Evolutionary conservation across 2,888 invertebrate species (phyloP).

Genomic region (Balanococcus diminutus): DNA sequence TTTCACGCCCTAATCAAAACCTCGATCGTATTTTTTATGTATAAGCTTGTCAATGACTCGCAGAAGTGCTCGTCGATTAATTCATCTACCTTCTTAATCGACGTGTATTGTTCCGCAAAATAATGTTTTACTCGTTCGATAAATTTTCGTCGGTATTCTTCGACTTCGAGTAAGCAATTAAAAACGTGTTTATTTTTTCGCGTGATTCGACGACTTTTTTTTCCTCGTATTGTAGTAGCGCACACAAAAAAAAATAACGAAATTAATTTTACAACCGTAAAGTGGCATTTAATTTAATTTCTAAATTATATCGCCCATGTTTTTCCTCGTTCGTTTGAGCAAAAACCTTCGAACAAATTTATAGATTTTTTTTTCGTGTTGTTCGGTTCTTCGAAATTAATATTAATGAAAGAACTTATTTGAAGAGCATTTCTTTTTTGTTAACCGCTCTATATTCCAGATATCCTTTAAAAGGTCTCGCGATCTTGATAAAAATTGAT

Average conservation of each 20-base stretch:
- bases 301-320: not conserved
- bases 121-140: not conserved
- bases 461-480: too few relatives aligned
- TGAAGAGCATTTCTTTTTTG: too few relatives aligned
- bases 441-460: too few relatives aligned
- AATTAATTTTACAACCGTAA: slow-evolving; percentile 5
- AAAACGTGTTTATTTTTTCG: slow-evolving; percentile 28
- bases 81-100: not conserved
- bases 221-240: too few relatives aligned
- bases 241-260: not conserved
- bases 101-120: not conserved
- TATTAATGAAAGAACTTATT: too few relatives aligned
- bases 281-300: not conserved
- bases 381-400: too few relatives aligned
- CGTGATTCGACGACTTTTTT: not conserved
- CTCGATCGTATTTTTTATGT: not conserved
- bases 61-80: not conserved
- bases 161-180: not conserved
- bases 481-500: too few relatives aligned
- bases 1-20: slow-evolving; percentile 6
- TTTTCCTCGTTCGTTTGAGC: not conserved
- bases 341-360: too few relatives aligned
- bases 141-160: not conserved
- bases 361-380: too few relatives aligned
- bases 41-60: not conserved